A percentile compares a stretch with the other conserved stretches of the same genome.
phyloP scores from a whole-genome alignment of 2,113 vertebrate genomes.

The Sardina pilchardus region DNA sequence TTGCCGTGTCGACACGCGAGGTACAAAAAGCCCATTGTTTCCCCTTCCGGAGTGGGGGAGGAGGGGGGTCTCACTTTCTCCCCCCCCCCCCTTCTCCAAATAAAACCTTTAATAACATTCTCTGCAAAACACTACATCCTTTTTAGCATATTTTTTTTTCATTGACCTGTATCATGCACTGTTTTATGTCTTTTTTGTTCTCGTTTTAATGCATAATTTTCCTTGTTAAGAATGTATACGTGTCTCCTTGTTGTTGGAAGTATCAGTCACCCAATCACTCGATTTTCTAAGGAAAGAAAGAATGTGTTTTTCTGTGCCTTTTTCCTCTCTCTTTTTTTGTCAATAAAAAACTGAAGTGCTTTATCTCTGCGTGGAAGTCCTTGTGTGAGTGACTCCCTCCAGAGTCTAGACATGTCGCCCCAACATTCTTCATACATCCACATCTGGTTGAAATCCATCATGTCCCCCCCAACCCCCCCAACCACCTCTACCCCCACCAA shows the following conservation, averaged over 20 bases:
- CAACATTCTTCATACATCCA: neutral
- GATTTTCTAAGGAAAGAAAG: neutral
- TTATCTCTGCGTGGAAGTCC: conserved; percentile 24
- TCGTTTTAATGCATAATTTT: conserved; percentile 19
- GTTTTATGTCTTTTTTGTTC: conserved; percentile 17
- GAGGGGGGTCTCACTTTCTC: neutral
- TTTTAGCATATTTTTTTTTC: conserved; percentile 37
- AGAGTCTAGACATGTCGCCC: conserved; percentile 25
- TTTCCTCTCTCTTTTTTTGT: conserved; percentile 16
- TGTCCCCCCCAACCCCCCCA: conserved; percentile 21
- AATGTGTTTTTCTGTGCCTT: conserved; percentile 33
- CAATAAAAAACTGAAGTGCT: conserved; percentile 48
- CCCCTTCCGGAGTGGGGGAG: neutral
- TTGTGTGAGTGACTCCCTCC: conserved; percentile 12
- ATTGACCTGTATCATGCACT: conserved; percentile 3
- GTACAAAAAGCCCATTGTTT: conserved; percentile 6
- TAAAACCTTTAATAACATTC: neutral
- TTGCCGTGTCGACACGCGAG: neutral
- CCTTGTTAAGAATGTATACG: conserved; percentile 43
- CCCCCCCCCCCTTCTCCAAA: neutral
- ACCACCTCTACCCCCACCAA: neutral
- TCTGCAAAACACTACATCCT: neutral
- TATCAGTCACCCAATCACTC: neutral
- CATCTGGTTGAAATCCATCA: conserved; percentile 37
- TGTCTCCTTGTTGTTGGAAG: conserved; percentile 21